phyloP scores from a whole-genome alignment of 1,140 invertebrate genomes.

The Diorhabda sublineata region DNA sequence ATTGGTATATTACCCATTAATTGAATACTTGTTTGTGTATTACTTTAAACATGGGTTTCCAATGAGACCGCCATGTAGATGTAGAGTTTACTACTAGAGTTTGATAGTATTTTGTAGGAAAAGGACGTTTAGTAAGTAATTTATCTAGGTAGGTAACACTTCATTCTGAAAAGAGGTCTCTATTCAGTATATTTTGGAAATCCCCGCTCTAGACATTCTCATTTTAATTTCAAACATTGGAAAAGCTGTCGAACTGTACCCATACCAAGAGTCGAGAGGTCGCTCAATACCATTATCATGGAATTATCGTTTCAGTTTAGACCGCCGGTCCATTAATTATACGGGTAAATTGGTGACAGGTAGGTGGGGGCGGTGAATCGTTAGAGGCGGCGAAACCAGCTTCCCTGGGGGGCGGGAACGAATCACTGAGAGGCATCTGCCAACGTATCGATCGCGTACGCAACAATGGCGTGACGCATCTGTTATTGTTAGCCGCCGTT shows the following conservation, averaged over 20 bases:
- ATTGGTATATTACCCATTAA: too few relatives aligned
- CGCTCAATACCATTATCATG: slow-evolving; percentile 45
- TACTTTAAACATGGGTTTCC: too few relatives aligned
- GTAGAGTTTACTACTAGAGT: too few relatives aligned
- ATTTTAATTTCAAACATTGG: too few relatives aligned
- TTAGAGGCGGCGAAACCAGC: slow-evolving; percentile 20
- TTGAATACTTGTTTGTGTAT: too few relatives aligned
- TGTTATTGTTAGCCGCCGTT: slow-evolving; percentile 22
- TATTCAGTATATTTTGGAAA: too few relatives aligned
- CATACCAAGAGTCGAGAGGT: slow-evolving; percentile 36
- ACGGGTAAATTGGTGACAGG: slow-evolving; percentile 42
- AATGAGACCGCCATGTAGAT: too few relatives aligned
- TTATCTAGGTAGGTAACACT: too few relatives aligned
- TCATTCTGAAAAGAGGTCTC: too few relatives aligned
- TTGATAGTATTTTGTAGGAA: too few relatives aligned
- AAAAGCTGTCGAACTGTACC: background rate
- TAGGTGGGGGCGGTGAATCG: slow-evolving; percentile 26
- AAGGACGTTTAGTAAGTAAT: too few relatives aligned
- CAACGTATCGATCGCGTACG: slow-evolving; percentile 34
- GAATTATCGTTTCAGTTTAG: slow-evolving; percentile 48
- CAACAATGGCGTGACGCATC: slow-evolving; percentile 37
- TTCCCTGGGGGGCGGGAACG: slow-evolving; percentile 24
- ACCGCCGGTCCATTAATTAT: slow-evolving; percentile 47
- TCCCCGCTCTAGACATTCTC: too few relatives aligned
- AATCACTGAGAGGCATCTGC: slow-evolving; percentile 33